Base-by-base conservation (phyloP, 30 jellyfish, hydroid and myxozoan species). In the Nemopilema nomurai region DNA sequence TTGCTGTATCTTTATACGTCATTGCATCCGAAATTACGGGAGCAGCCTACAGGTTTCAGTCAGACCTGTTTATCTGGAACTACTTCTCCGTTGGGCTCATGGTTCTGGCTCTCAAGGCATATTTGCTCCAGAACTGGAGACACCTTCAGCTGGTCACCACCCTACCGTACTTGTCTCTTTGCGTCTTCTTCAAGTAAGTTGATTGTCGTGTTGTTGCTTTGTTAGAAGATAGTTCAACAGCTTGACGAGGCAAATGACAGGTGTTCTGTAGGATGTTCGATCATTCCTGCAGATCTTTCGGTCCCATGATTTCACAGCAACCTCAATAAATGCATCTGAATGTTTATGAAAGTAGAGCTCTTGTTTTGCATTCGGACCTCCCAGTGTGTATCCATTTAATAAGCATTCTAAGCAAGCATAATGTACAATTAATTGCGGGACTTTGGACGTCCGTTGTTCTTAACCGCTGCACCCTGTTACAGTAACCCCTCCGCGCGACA, bases 71-170 rank as follows among this genome's bases (percentile, higher is more conserved):
- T 79, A n/a, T 87, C 16, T 79, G 85, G 96, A 87, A 77, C 31
- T 87, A 87, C 67, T 87, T 78, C 71, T 67, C 96, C 20, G 68
- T 62, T 8, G 96, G 91, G 20, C 83, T 87, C 19, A 71, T 87
- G 88, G 26, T 87, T 8, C 88, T 87, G 28, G 90, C 82, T 18
- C 23, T 87, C 63, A 78, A 87, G 79, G 96, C 96, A 21, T 87
- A 87, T 51, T 49, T 87, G 19, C 79, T 87, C 22, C 72, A 74
- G 67, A 87, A 79, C 62, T 87, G 96, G 96, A 87, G 89, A 66
- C 49, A 63, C 32, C 51, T 87, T 79, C 83, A 71, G 52, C 78
- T 87, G 7, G 96, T 73, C 51, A 67, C 90, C 27, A 76, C 96
- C 16, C 63, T 87, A 74, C 96, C 96, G 1, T 87, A 87, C 22